Base-by-base conservation (phyloP, 2,888 invertebrate genomes). In the Trisateles emortualis region DNA sequence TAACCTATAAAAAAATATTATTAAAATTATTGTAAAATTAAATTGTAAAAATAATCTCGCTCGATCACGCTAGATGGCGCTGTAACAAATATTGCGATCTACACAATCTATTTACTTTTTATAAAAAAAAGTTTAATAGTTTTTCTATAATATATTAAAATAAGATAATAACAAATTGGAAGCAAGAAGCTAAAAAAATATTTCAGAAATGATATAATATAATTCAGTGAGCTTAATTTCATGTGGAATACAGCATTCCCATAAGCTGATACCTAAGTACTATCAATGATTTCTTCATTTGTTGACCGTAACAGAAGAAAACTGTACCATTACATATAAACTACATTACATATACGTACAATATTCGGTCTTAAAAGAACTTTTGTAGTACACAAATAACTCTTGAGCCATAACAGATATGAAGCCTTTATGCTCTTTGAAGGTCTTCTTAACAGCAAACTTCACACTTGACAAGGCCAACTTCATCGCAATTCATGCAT, bases 401-500 rank as follows among this genome's bases (percentile, higher is more conserved):
- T 13, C 1, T 36, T 36, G 19, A 17, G n/a, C 17, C 10, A n/a
- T 19, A 9, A 29, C 11, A 10, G 16, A 14, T n/a, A 38, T 33
- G 11, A 38, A 29, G 5, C 4, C 11, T 10, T 33, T 17, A 1
- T 33, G 26, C 11, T 33, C 8, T 40, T 24, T 32, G 11, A 33
- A 3, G 19, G 13, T 3, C 24, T 26, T 29, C 53, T 78, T 83
- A 92, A 55, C 86, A 96, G 90, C 99, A 99, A 63, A 95, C 94
- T 73, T 96, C 96, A 88, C 99, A 99, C 74, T 96, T 95, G 33
- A 98, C 96, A 42, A 99, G 94, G 40, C 99, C 99, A 51, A 98
- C 98, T 88, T 98, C 98, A 83, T 99, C 98, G 88, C 98, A 98
- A 86, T 97, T 97, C 96, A 98, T 98, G 88, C 98, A 98, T 79